Conservation (phyloP, 2,113 vertebrate species). For the Hippocampus guttulatus region DNA sequence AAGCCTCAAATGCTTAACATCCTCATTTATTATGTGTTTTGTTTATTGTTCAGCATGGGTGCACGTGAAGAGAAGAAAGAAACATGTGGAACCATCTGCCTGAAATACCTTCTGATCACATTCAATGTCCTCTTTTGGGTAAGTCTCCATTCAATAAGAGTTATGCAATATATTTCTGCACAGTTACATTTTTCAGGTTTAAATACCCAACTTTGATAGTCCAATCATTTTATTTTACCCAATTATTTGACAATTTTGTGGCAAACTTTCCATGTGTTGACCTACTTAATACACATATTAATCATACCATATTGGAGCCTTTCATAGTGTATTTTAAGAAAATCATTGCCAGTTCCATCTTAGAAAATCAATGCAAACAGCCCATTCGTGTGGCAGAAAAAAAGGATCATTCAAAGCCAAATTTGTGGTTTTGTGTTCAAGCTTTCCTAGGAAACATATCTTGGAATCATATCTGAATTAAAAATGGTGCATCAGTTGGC, state of each 20-base stretch:
- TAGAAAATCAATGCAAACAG: neutral
- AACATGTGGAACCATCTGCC: conserved; percentile 88
- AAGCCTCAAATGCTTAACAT: neutral
- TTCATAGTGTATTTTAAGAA: neutral
- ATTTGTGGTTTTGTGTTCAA: neutral
- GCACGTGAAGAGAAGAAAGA: conserved; percentile 81
- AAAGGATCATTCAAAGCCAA: neutral
- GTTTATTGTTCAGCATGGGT: conserved; percentile 49
- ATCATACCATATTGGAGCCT: neutral
- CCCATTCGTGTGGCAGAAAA: no score
- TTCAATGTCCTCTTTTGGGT: conserved; percentile 99
- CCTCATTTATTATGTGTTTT: conserved; percentile 6
- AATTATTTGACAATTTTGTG: neutral
- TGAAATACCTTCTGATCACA: conserved; percentile 95
- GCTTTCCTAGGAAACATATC: neutral
- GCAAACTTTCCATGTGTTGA: neutral
- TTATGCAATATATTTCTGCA: neutral
- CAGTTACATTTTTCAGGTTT: neutral
- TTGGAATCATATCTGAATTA: neutral
- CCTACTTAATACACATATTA: neutral
- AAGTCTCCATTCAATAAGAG: conserved; percentile 42
- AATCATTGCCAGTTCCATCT: neutral
- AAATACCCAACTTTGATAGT: neutral
- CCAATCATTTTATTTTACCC: neutral
- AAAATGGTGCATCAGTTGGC: neutral